Evolutionary conservation across 2,888 invertebrate genomes (phyloP).

Genomic region (Anticlea derivata): DNA sequence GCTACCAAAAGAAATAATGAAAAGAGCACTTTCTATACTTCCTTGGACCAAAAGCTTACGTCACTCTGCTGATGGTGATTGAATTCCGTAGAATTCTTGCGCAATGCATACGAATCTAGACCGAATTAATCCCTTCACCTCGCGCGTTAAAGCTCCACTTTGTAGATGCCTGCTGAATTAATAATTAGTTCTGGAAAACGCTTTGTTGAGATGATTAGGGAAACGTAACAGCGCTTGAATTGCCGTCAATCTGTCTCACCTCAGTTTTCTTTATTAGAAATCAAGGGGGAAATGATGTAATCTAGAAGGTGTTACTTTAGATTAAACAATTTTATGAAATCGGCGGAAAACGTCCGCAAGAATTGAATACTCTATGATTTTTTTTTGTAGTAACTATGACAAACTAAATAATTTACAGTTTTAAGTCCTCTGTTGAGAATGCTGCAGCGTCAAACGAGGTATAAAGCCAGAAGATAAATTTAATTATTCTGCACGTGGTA

Average conservation of each 20-base stretch:
- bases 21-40: too few species aligned
- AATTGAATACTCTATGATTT: too few species aligned
- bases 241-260: constrained; percentile 24
- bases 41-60: too few species aligned
- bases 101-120: constrained; percentile 53
- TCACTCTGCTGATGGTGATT: neutral
- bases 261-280: constrained; percentile 1
- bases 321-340: too few species aligned
- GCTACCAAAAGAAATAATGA: too few species aligned
- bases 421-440: neutral
- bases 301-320: neutral
- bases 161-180: constrained; percentile 29
- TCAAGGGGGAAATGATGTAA: neutral
- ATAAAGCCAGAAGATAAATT: constrained; percentile 1
- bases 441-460: neutral
- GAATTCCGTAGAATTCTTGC: constrained; percentile 23
- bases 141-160: constrained; percentile 29
- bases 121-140: constrained; percentile 45
- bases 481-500: neutral
- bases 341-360: too few species aligned
- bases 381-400: neutral
- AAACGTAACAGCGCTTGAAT: constrained; percentile 16
- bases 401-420: neutral
- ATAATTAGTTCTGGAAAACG: constrained; percentile 27
- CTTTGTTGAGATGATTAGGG: constrained; percentile 24